Base-by-base conservation (phyloP, 2,888 invertebrate species). In the Patella ulyssiponensis region DNA sequence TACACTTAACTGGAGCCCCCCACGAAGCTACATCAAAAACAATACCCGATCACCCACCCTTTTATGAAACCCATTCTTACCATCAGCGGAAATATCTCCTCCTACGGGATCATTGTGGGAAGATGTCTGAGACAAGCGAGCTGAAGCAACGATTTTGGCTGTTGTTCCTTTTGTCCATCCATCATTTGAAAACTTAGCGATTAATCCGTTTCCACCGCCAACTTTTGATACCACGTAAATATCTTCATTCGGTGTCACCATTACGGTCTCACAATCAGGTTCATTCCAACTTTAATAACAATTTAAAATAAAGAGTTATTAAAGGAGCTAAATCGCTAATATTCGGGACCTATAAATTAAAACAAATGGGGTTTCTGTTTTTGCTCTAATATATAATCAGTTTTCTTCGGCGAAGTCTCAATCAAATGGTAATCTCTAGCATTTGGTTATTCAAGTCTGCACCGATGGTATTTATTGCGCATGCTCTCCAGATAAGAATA, bases 21-120 rank as follows among this genome's bases (percentile, higher is more conserved):
- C 33, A 7, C 7, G 27, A 27, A 0, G 33, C 33, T 33, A 33
- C 33, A 5, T 5, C 33, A 33, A 4, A 33, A 7, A 33, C 5
- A 33, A 33, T 33, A 5, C 33, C 33, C 33, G 33, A 33, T 5
- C 33, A 33, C 33, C 33, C 33, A 33, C 33, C 4, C 33, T 33
- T 44, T 44, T 9, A 44, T 33, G 33, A 33, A 33, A 33, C 1
- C 5, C 9, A 27, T 27, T 27, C 27, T 27, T 27, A 11, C 64
- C 64, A 14, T 64, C 15, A 2, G 75, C 20, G 20, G 75, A 75
- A 11, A 75, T 75, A 23, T 75, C 75, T 2, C 69, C 75, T 1
- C 51, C 73, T 2, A 73, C 73, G 1, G 73, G 73, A 52, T 44
- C 17, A 11, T 73, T 53, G 17, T 73, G 44, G 9, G 44, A 3